Percentiles rank a stretch among this genome's conserved stretches.
These are phyloP conservation scores for Drosophila yakuba DNA, from an alignment of 1,140 invertebrate genomes.

Conservation along the genomic window DNA sequence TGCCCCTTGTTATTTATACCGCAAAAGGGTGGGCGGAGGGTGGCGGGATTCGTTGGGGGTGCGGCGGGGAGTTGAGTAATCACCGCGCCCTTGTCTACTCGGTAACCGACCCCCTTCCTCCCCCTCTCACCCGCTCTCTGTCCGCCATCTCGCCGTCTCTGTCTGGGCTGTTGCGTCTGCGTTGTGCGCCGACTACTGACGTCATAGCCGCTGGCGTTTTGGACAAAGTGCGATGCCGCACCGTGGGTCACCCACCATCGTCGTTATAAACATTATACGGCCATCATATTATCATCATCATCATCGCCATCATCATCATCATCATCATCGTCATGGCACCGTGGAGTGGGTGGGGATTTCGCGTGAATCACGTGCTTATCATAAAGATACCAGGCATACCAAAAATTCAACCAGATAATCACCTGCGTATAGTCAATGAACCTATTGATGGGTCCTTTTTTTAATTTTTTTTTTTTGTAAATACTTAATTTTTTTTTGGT, in stretches of 20 bases:
- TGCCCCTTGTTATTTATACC: slow-evolving; percentile 64
- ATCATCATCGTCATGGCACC: slow-evolving; percentile 19
- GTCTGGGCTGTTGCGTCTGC: slow-evolving; percentile 58
- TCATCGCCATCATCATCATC: slow-evolving; percentile 6
- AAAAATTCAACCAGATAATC: slow-evolving; percentile 9
- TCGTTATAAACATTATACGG: slow-evolving; percentile 16
- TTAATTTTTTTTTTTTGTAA: not conserved
- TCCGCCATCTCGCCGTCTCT: slow-evolving; percentile 4
- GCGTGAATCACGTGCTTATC: slow-evolving; percentile 42
- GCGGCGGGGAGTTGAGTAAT: slow-evolving; percentile 45
- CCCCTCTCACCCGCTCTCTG: too few relatives aligned
- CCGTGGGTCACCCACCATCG: slow-evolving; percentile 24
- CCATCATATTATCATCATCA: slow-evolving; percentile 17
- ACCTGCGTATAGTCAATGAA: slow-evolving; percentile 13
- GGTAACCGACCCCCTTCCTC: not conserved
- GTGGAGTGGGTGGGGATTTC: slow-evolving; percentile 30
- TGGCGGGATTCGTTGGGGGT: not conserved
- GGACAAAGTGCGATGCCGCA: slow-evolving; percentile 50
- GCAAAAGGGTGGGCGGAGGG: slow-evolving; percentile 19
- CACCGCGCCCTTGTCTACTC: slow-evolving; percentile 20
- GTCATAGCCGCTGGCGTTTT: slow-evolving; percentile 42
- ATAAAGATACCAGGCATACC: slow-evolving; percentile 28
- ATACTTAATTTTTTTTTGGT: not conserved
- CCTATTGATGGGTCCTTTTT: not conserved
- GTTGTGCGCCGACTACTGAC: slow-evolving; percentile 46